Conservation (phyloP, 2,113 vertebrate species). For the Anguilla rostrata region DNA sequence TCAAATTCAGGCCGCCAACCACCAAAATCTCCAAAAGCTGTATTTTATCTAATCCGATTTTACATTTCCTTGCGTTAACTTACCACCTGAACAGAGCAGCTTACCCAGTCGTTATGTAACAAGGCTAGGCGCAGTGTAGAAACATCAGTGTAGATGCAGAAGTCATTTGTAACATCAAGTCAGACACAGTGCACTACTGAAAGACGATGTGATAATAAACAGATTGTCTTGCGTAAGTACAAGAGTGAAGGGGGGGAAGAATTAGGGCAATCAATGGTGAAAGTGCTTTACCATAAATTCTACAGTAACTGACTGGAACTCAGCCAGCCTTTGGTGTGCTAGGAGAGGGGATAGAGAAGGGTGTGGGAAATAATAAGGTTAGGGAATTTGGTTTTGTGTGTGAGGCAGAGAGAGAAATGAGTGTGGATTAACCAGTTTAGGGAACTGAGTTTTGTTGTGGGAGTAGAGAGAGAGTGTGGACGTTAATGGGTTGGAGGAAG, state of each 20-base stretch:
- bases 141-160: neutral
- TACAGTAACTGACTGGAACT: neutral
- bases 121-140: neutral
- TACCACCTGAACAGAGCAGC: neutral
- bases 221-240: neutral
- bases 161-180: neutral
- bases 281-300: neutral
- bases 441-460: too few species aligned
- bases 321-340: neutral
- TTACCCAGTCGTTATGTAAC: neutral
- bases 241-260: neutral
- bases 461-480: too few species aligned
- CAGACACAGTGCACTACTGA: neutral
- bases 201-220: neutral
- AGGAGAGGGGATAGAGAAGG: neutral
- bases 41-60: neutral
- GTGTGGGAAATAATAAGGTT: neutral
- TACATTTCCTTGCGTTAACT: neutral
- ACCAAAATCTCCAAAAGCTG: too few species aligned
- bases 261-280: neutral
- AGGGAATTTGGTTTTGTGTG: too few species aligned
- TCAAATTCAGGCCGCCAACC: too few species aligned
- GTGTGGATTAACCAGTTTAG: too few species aligned
- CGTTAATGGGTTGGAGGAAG: too few species aligned
- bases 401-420: too few species aligned